These are phyloP conservation scores for Pararge aegeria DNA, from an alignment of 1,140 invertebrate genomes.

Conservation along the genomic window DNA sequence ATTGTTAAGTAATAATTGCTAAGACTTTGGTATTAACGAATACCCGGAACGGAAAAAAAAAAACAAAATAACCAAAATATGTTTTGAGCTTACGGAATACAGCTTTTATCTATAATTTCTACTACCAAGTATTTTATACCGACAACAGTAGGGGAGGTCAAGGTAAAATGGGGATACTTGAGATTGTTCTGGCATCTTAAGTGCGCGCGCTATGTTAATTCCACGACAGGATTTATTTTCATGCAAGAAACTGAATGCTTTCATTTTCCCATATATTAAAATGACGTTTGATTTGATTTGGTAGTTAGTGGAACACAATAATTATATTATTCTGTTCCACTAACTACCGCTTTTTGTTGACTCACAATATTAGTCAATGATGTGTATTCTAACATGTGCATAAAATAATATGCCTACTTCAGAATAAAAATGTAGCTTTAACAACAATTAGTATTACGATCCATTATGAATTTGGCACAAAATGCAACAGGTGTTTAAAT, in stretches of 20 bases:
- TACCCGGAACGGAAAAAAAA: too few species aligned
- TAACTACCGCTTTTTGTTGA: too few species aligned
- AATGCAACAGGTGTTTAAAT: slow-evolving; percentile 34
- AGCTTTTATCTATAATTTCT: too few species aligned
- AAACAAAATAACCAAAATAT: too few species aligned
- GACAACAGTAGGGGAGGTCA: slow-evolving; percentile 25
- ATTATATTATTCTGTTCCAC: background rate
- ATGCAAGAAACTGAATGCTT: slow-evolving; percentile 30
- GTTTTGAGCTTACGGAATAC: too few species aligned
- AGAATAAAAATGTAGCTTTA: too few species aligned
- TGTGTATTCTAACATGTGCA: too few species aligned
- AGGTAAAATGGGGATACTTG: slow-evolving; percentile 30
- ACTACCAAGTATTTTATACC: background rate
- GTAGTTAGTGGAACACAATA: slow-evolving; percentile 11
- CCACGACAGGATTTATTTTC: slow-evolving; percentile 46
- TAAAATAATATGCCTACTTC: too few species aligned
- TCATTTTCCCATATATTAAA: slow-evolving; percentile 19
- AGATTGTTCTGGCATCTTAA: slow-evolving; percentile 47
- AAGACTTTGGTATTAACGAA: too few species aligned
- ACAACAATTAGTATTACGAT: too few species aligned
- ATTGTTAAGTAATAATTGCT: too few species aligned
- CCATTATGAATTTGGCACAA: background rate
- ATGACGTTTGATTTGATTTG: slow-evolving; percentile 26
- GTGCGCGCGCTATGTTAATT: slow-evolving; percentile 55
- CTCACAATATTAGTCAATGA: too few species aligned